Conservation (phyloP, 2,113 vertebrate species). For the Hippocampus abdominalis region DNA sequence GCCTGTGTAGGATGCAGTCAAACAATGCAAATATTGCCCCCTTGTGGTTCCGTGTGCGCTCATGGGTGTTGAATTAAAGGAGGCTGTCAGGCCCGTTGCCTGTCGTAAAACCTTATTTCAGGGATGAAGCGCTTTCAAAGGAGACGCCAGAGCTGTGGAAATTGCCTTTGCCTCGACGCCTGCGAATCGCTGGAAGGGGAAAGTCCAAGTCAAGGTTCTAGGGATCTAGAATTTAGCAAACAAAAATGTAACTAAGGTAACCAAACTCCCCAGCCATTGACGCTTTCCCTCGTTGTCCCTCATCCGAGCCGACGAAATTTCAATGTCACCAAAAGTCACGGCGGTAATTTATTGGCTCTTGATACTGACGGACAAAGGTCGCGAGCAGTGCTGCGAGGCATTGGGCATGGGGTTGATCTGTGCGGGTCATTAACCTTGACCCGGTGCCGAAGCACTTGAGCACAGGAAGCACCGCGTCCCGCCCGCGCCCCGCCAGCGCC, state of each 20-base stretch:
- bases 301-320: slow-evolving; percentile 62
- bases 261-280: neutral
- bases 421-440: slow-evolving; percentile 76
- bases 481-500: slow-evolving; percentile 11
- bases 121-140: neutral
- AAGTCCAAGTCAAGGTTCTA: neutral
- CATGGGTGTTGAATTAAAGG: slow-evolving; percentile 36
- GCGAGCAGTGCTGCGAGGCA: slow-evolving; percentile 62
- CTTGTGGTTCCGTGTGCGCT: slow-evolving; percentile 79
- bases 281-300: slow-evolving; percentile 35
- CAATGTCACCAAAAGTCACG: slow-evolving; percentile 77
- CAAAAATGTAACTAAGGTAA: neutral
- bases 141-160: neutral
- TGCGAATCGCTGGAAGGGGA: neutral
- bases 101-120: slow-evolving; percentile 1
- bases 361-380: slow-evolving; percentile 74
- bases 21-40: slow-evolving; percentile 94
- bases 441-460: slow-evolving; percentile 67
- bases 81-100: slow-evolving; percentile 14
- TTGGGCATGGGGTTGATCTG: slow-evolving; percentile 72
- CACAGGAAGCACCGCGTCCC: slow-evolving; percentile 50
- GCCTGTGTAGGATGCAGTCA: slow-evolving; percentile 63
- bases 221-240: neutral
- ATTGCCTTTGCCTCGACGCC: neutral
- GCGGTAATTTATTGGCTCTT: slow-evolving; percentile 75